Evolutionary conservation across 2,888 invertebrate genomes (phyloP), one percentile per base, ranked within the genome.

Genomic region (Notodonta ziczac): DNA sequence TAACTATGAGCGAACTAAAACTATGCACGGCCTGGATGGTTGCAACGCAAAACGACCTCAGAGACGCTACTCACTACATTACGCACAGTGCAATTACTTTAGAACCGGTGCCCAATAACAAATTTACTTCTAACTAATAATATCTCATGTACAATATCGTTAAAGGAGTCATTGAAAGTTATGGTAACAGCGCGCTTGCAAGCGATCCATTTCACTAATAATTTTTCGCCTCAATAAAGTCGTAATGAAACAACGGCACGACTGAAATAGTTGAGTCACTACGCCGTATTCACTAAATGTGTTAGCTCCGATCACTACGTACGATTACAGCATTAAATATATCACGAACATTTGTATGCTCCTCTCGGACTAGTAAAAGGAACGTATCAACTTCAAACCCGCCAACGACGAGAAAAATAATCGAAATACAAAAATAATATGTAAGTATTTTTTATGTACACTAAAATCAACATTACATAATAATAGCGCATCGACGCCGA

Each of bases 61-160:
- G 63, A 71, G 69, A 80, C 69, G 66, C 67, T 76, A 68, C 56
- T 67, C 72, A 78, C 73, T 74, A 74, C 78, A 67, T 62, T 82
- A 83, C 76, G 77, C 81, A 86, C 67, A 71, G 84, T 87, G 86
- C 84, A 73, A 76, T 82, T 81, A 82, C 70, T 76, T 82, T 66
- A 74, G 72, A 81, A 83, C 79, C 81, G 83, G 83, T 86, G 83
- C 75, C 73, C 69, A 69, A 65, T 67, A 77, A 79, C 73, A 76
- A 80, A 79, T 78, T 74, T 60, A 71, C 75, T 75, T 72, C 80
- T 83, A 83, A 72, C 84, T 88, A 88, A 81, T 90, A 91, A 91
- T 92, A 91, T 91, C 89, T 86, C 84, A 81, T 78, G 76, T 79
- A 83, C 81, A 89, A 86, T 88, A 87, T 88, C 88, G 83, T 85